Percentiles rank a stretch among this genome's conserved stretches.
These are phyloP conservation scores for Nycticebus coucang DNA, from an alignment of 2,113 vertebrate genomes.

Conservation along the genomic window DNA sequence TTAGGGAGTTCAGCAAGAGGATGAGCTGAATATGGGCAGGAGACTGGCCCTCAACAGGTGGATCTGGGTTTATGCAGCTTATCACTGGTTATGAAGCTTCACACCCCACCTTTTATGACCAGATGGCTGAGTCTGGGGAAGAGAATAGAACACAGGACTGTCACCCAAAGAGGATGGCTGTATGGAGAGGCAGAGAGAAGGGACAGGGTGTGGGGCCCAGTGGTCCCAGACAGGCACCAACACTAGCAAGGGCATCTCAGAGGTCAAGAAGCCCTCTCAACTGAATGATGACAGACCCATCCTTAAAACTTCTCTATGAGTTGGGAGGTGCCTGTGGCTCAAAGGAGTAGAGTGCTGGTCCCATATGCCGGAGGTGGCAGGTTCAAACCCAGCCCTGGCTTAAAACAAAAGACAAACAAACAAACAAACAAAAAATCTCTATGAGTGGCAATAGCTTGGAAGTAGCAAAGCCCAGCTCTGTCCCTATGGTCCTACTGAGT, in stretches of 20 bases:
- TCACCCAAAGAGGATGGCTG: not conserved
- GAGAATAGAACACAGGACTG: not conserved
- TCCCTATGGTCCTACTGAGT: not conserved
- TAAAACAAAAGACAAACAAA: no score
- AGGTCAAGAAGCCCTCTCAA: not conserved
- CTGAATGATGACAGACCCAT: accelerated
- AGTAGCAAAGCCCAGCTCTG: not conserved
- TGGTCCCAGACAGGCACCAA: not conserved
- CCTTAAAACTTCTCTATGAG: not conserved
- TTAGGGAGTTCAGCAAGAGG: not conserved
- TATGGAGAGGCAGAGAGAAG: not conserved
- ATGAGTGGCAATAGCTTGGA: not conserved
- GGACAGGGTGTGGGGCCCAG: not conserved
- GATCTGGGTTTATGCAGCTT: no score
- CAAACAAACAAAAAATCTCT: not conserved
- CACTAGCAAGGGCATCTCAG: not conserved
- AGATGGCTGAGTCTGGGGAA: not conserved
- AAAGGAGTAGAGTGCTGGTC: no score
- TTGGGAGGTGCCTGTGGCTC: no score
- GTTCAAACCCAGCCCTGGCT: no score
- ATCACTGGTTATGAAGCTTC: not conserved
- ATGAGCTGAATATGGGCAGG: no score
- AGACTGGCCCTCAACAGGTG: not conserved
- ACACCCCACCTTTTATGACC: not conserved
- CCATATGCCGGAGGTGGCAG: no score